phyloP scores from a whole-genome alignment of 2,888 invertebrate genomes.

The Zaprionus lineosus region DNA sequence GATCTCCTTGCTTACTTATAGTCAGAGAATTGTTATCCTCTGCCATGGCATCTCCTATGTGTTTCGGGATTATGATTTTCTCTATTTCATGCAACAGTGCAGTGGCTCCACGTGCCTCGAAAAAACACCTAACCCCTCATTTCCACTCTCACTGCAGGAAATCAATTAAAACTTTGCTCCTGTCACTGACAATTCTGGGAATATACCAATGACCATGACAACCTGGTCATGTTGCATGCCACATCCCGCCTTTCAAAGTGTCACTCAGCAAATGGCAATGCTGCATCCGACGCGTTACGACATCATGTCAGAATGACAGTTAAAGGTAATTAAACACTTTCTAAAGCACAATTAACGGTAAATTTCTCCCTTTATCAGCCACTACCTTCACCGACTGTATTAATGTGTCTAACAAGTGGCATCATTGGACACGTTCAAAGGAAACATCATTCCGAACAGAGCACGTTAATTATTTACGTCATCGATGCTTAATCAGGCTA shows the following conservation, averaged over 20 bases:
- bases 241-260: conserved; percentile 26
- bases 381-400: background rate
- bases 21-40: background rate
- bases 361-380: background rate
- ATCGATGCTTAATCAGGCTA: no score
- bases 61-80: conserved; percentile 44
- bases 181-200: conserved; percentile 22
- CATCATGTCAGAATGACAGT: conserved; percentile 40
- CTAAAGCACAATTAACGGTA: conserved; percentile 57
- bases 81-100: conserved; percentile 1
- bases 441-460: no score
- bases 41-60: background rate
- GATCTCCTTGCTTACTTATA: background rate
- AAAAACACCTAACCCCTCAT: no score
- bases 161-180: conserved; percentile 71
- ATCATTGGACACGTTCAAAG: background rate
- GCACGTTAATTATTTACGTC: no score
- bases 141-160: conserved; percentile 58
- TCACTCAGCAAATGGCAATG: conserved; percentile 46
- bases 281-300: conserved; percentile 28
- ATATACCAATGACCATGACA: conserved; percentile 1
- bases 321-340: conserved; percentile 67
- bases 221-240: conserved; percentile 32
- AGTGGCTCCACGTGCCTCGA: background rate
- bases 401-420: conserved; percentile 4